Evolutionary conservation across 2,113 vertebrate species (phyloP).

Genomic region (Seriola rivoliana): DNA sequence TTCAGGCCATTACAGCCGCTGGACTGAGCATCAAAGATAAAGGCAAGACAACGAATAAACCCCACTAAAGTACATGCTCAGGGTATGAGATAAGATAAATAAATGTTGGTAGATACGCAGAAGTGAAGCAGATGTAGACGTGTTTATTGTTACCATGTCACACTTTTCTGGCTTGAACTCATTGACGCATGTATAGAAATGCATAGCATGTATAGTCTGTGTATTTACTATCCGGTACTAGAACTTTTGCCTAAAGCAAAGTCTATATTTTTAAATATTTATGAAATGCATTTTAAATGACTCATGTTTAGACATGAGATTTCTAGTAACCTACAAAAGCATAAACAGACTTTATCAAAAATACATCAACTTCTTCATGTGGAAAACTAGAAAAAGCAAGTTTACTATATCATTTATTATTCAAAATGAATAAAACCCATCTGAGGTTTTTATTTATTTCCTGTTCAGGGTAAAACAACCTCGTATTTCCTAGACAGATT

Average conservation of each 20-base stretch:
- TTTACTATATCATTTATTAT: not conserved
- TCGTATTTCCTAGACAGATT: not conserved
- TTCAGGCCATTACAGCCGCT: conserved; percentile 1
- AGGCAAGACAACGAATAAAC: conserved; percentile 2
- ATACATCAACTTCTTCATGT: not conserved
- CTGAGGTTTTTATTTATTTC: not conserved
- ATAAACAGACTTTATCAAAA: not conserved
- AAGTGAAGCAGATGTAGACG: not conserved
- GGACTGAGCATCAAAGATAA: not conserved
- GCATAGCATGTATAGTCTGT: not conserved
- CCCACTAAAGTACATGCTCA: not conserved
- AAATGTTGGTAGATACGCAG: not conserved
- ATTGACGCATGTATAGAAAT: not conserved
- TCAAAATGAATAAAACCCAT: conserved; percentile 1
- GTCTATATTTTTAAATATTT: not conserved
- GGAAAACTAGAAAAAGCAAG: not conserved
- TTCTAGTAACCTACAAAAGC: not conserved
- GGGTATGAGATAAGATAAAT: not conserved
- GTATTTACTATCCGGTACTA: not conserved
- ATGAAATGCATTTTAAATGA: not conserved
- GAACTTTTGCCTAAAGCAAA: not conserved
- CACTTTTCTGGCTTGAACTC: not conserved
- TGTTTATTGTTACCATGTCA: not conserved
- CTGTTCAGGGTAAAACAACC: not conserved
- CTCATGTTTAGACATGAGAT: not conserved